A percentile compares a stretch with the other conserved stretches of the same genome.
Conservation (phyloP, 2,113 vertebrate genomes). For the Synodontis membranacea region DNA sequence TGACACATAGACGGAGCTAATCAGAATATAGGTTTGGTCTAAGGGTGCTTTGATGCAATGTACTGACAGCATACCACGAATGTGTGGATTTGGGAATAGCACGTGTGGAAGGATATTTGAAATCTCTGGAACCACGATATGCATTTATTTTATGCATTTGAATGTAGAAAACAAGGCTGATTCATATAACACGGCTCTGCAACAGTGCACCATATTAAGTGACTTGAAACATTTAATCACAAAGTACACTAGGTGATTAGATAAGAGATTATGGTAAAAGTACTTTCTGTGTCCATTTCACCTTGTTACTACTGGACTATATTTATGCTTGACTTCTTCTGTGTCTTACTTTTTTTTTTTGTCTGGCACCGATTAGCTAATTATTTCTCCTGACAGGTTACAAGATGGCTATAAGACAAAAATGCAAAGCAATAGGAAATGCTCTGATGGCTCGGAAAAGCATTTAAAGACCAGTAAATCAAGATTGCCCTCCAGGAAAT, state of each 20-base stretch:
- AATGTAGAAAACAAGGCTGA: background rate
- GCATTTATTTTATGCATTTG: no score
- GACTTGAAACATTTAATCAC: conserved; percentile 34
- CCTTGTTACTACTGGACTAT: background rate
- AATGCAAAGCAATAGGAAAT: background rate
- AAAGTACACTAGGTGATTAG: conserved; percentile 41
- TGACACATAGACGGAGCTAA: background rate
- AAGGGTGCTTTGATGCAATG: background rate
- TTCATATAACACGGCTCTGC: background rate
- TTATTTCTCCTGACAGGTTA: conserved; percentile 12
- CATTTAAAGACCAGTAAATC: background rate
- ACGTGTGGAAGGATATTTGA: background rate
- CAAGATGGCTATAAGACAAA: conserved; percentile 1
- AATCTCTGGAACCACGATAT: background rate
- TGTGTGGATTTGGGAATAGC: background rate
- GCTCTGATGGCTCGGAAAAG: background rate
- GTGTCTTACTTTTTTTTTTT: background rate
- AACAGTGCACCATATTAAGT: conserved; percentile 9
- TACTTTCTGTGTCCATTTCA: conserved; percentile 39
- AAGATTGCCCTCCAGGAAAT: conserved; percentile 6
- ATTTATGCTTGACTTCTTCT: conserved; percentile 26
- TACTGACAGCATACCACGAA: background rate
- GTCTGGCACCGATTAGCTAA: background rate
- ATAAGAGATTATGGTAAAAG: conserved; percentile 36
- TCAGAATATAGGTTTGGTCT: conserved; percentile 28